Percentiles rank a stretch among this genome's conserved stretches.
Conservation (phyloP, 2,113 vertebrate genomes). For the Cynoglossus semilaevis region DNA sequence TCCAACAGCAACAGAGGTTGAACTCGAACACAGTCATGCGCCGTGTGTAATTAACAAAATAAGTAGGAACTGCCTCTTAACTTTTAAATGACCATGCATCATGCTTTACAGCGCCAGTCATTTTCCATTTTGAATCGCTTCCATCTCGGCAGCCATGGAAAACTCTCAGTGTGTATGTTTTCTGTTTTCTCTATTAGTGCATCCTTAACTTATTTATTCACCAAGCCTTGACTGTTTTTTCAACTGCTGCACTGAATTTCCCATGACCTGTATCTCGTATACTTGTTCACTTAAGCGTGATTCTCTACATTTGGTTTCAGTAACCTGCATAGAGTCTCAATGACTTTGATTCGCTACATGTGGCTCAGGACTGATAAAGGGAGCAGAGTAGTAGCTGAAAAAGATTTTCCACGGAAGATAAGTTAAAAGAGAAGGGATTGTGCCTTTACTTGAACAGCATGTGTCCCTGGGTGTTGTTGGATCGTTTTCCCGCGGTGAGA, state of each 20-base stretch:
- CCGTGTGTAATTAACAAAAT: slow-evolving; percentile 8
- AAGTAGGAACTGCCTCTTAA: slow-evolving; percentile 3
- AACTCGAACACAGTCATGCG: slow-evolving; percentile 7
- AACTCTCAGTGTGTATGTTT: not conserved
- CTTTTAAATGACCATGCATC: slow-evolving; percentile 10
- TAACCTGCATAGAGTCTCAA: slow-evolving; percentile 20
- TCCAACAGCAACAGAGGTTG: not conserved
- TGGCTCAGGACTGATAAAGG: slow-evolving; percentile 31
- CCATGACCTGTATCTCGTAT: slow-evolving; percentile 17
- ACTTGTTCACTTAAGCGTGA: not conserved
- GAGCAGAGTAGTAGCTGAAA: slow-evolving; percentile 11
- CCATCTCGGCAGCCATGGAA: slow-evolving; percentile 1
- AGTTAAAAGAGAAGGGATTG: slow-evolving; percentile 1
- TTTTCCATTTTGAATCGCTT: slow-evolving; percentile 24
- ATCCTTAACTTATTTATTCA: slow-evolving; percentile 4
- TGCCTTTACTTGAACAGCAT: slow-evolving; percentile 11
- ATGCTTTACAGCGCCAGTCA: slow-evolving; percentile 15
- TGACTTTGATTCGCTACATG: slow-evolving; percentile 29
- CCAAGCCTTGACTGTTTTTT: not conserved
- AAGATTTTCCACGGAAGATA: slow-evolving; percentile 49
- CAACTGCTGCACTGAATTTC: slow-evolving; percentile 9
- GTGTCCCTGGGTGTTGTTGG: slow-evolving; percentile 1
- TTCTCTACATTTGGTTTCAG: slow-evolving; percentile 41
- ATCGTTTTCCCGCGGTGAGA: not conserved
- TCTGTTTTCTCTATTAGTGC: slow-evolving; percentile 1